Evolutionary conservation across 2,113 vertebrate species (phyloP), one percentile per base, ranked within the genome.

Genomic region (Columbina picui): DNA sequence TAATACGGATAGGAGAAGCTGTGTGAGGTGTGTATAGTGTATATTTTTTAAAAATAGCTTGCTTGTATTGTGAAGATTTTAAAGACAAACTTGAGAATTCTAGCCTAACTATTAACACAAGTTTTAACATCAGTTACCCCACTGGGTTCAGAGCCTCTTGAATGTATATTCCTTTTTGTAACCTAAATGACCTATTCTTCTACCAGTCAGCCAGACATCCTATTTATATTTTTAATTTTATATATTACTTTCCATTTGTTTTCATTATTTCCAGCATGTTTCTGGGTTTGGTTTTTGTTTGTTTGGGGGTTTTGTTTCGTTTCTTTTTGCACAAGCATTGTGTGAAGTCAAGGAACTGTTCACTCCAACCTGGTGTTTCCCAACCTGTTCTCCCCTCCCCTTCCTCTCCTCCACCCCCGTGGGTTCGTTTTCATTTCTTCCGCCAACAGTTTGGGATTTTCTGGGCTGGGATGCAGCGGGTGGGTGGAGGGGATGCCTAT

Each of bases 1-100:
- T 97, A 95, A 95, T 97, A 94, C 79, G 91, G 95, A 91, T 97
- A 97, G 97, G 97, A 98, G 98, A 98, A 97, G 98, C 95, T 96
- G 97, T 97, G 97, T 98, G 97, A 98, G 97, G 92, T 99, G 98
- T 99, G 98, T 98, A 99, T 99, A 99, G 98, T 99, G 99, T 99
- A 99, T 97, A 99, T 99, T 98, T 98, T 98, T 97, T 96, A 97
- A 77, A 97, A 98, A 98, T 98, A 98, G 98, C 98, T 98, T 98
- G 98, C 98, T 98, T 98, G 98, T 98, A 98, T 98, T 98, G 98
- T 98, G 98, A 98, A 98, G 97, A 98, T 97, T 97, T 98, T 98
- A 98, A 98, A 98, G 98, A 98, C 98, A 98, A 98, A 98, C 98
- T 98, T 98, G 98, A 98, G 97, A 98, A 98, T 98, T 98, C 98